phyloP scores from a whole-genome alignment of 2,888 invertebrate species.

The Eurois occulta region DNA sequence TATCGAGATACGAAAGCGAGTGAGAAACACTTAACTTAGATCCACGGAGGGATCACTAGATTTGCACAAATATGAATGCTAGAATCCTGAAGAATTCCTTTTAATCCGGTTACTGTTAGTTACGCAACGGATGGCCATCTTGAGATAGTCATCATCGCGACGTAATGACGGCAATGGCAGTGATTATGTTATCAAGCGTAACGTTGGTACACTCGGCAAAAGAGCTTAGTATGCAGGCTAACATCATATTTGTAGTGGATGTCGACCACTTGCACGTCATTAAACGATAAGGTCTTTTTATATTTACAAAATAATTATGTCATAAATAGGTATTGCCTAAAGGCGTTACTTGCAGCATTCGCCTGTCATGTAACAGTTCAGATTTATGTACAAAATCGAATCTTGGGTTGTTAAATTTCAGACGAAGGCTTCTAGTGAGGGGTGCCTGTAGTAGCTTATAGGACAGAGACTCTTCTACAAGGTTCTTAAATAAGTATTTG shows the following conservation, averaged over 20 bases:
- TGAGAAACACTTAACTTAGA: neutral
- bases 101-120: neutral
- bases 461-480: neutral
- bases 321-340: neutral
- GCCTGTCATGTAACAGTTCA: neutral
- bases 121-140: neutral
- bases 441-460: neutral
- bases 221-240: neutral
- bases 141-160: neutral
- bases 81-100: neutral
- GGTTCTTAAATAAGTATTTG: neutral
- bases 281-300: neutral
- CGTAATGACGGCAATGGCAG: neutral
- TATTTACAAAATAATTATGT: neutral
- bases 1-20: neutral
- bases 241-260: neutral
- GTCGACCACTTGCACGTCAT: neutral
- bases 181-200: slow-evolving; percentile 1
- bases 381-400: neutral
- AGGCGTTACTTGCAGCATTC: neutral
- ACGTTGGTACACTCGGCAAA: neutral
- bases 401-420: neutral
- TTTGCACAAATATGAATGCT: neutral
- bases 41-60: neutral
- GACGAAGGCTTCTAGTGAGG: neutral